These are phyloP conservation scores for Aleiodes leptofemur DNA, from an alignment of 2,888 invertebrate species.

Conservation along the genomic window DNA sequence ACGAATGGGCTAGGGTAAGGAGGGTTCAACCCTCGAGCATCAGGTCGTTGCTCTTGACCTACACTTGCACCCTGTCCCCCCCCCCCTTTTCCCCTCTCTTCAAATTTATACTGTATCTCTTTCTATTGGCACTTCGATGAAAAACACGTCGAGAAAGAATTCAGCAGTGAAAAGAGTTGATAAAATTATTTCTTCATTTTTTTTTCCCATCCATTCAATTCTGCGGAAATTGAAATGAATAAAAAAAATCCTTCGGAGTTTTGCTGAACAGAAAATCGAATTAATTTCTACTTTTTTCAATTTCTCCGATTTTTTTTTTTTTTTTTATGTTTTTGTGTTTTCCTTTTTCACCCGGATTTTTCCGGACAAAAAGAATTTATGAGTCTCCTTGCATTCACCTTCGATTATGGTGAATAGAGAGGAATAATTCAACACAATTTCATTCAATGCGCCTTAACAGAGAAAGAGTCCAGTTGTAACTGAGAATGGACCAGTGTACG, in stretches of 20 bases:
- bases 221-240: background rate
- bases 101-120: slow-evolving; percentile 11
- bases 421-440: slow-evolving; percentile 63
- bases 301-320: no score
- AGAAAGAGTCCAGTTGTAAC: slow-evolving; percentile 21
- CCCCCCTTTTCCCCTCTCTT: slow-evolving; percentile 28
- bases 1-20: slow-evolving; percentile 54
- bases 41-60: slow-evolving; percentile 73
- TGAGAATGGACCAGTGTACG: slow-evolving; percentile 58
- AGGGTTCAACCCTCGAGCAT: slow-evolving; percentile 60
- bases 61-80: slow-evolving; percentile 58
- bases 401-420: no score
- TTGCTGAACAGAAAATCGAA: no score
- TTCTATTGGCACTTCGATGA: slow-evolving; percentile 9
- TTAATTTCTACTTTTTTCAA: no score
- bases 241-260: slow-evolving; percentile 1
- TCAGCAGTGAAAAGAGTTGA: no score
- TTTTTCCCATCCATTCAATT: slow-evolving; percentile 63
- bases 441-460: slow-evolving; percentile 56
- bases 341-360: background rate
- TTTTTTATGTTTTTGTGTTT: no score
- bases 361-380: background rate
- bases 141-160: no score
- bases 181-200: slow-evolving; percentile 28
- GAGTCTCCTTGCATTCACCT: slow-evolving; percentile 50